Conservation (phyloP, 2,797 vertebrate species). For the Propithecus perrieri region DNA sequence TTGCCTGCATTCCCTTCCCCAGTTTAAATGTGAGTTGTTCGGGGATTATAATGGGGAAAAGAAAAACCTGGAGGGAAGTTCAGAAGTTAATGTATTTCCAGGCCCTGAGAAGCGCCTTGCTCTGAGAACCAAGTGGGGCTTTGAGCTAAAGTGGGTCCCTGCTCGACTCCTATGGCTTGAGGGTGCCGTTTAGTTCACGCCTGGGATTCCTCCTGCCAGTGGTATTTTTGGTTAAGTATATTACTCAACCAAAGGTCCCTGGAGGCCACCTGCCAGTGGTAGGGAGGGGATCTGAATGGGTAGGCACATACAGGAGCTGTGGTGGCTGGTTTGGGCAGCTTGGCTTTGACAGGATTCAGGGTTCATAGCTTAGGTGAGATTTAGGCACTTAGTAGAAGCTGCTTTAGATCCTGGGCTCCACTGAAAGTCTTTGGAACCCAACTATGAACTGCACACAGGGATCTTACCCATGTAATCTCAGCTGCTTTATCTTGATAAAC, state of each 20-base stretch:
- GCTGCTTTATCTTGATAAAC: not conserved
- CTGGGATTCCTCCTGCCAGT: not conserved
- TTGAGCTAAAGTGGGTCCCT: not conserved
- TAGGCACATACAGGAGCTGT: not conserved
- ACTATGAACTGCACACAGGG: not conserved
- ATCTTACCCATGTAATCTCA: not conserved
- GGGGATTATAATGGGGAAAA: not conserved
- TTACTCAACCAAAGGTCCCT: not conserved
- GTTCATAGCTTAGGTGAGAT: not conserved
- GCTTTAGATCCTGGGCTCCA: not conserved
- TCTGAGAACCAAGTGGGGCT: not conserved
- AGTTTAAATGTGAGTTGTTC: not conserved
- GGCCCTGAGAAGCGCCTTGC: not conserved
- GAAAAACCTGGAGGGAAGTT: not conserved
- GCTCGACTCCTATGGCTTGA: not conserved
- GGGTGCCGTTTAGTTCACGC: not conserved
- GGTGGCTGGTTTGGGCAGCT: not conserved
- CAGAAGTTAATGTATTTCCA: not conserved
- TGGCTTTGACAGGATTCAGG: not conserved
- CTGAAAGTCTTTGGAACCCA: not conserved
- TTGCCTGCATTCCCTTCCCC: not conserved
- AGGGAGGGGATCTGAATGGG: not conserved
- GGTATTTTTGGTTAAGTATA: not conserved
- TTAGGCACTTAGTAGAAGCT: not conserved
- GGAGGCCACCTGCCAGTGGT: not conserved